Evolutionary conservation across 2,797 vertebrate genomes (phyloP).

Genomic region (Aulostomus chinensis): DNA sequence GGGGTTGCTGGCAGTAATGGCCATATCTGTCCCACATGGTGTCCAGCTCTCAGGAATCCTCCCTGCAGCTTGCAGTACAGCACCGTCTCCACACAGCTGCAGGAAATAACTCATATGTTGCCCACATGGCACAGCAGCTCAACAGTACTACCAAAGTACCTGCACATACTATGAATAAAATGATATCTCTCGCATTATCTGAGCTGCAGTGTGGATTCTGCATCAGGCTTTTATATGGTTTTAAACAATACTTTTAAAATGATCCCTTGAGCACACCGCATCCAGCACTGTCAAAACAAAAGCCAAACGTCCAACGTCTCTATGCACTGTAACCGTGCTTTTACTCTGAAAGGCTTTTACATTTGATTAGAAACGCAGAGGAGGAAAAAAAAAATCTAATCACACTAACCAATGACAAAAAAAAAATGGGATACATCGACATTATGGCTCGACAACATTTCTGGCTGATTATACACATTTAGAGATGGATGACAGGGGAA

Average conservation of each 20-base stretch:
- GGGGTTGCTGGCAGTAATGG: slow-evolving; percentile 62
- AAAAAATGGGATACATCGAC: slow-evolving; percentile 16
- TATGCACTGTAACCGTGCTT: no score
- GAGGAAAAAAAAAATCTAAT: slow-evolving; percentile 15
- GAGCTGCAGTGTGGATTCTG: background rate
- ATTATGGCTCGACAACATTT: slow-evolving; percentile 25
- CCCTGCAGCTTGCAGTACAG: slow-evolving; percentile 44
- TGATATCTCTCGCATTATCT: no score
- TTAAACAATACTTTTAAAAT: background rate
- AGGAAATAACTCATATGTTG: slow-evolving; percentile 34
- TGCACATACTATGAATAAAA: no score
- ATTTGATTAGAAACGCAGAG: background rate
- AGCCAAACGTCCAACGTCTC: no score
- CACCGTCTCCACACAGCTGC: slow-evolving; percentile 27
- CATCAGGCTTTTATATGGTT: background rate
- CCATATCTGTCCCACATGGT: slow-evolving; percentile 67
- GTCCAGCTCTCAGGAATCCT: slow-evolving; percentile 63
- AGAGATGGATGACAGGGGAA: slow-evolving; percentile 14
- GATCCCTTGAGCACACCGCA: background rate
- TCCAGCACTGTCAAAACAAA: no score
- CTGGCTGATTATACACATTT: slow-evolving; percentile 44
- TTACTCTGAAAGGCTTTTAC: background rate
- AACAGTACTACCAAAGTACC: slow-evolving; percentile 2
- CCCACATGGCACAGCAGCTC: slow-evolving; percentile 1
- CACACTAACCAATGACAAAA: slow-evolving; percentile 3